These are phyloP conservation scores for Candoia aspera DNA, from an alignment of 2,113 vertebrate species.

Conservation along the genomic window DNA sequence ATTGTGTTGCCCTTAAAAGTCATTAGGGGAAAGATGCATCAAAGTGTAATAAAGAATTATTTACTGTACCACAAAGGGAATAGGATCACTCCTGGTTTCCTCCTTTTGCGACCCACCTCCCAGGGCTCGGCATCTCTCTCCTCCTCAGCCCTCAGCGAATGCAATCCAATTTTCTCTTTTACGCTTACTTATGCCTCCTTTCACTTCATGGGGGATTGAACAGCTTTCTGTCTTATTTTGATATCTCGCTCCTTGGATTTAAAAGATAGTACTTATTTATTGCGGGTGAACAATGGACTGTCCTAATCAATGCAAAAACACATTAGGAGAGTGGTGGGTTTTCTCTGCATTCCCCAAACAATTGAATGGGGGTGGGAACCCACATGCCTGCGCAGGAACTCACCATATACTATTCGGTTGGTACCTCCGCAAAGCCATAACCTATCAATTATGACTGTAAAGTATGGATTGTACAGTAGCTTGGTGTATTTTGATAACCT, in stretches of 20 bases:
- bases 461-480: not conserved
- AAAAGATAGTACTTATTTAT: not conserved
- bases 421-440: not conserved
- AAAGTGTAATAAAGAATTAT: slow-evolving; percentile 13
- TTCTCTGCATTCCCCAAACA: not conserved
- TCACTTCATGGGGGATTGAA: slow-evolving; percentile 16
- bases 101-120: not conserved
- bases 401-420: not conserved
- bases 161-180: not conserved
- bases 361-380: not conserved
- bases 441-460: not conserved
- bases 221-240: not conserved
- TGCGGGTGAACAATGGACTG: not conserved
- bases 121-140: not conserved
- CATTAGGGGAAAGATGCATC: slow-evolving; percentile 58
- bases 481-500: not conserved
- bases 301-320: slow-evolving; percentile 12
- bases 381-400: too few relatives aligned
- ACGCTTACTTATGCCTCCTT: not conserved
- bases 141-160: not conserved
- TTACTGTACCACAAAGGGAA: slow-evolving; percentile 28
- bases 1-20: slow-evolving; percentile 55
- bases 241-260: not conserved
- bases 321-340: not conserved
- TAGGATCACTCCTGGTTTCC: not conserved